These are phyloP conservation scores for Pseudolaguvia tuberculata DNA, from an alignment of 2,113 vertebrate species.

Conservation along the genomic window DNA sequence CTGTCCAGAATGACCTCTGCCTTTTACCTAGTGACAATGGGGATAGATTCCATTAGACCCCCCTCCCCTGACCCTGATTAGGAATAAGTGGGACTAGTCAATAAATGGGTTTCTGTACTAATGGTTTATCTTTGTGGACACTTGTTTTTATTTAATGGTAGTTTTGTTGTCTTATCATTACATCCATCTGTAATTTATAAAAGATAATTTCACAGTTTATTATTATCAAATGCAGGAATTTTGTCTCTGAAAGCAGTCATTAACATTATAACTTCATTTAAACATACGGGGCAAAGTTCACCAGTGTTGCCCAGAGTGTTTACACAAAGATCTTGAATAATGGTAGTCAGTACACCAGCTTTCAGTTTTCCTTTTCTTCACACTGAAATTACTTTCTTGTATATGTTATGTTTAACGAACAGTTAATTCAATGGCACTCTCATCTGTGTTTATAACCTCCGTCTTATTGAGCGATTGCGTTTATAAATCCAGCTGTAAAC, in stretches of 20 bases:
- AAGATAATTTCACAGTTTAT: not conserved
- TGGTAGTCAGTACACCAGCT: not conserved
- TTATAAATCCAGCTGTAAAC: constrained; percentile 44
- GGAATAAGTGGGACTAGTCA: no score
- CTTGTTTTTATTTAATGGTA: not conserved
- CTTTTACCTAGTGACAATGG: no score
- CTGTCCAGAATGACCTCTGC: no score
- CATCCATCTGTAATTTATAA: no score
- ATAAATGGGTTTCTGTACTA: no score
- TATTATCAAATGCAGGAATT: no score
- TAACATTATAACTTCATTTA: not conserved
- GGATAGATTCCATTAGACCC: no score
- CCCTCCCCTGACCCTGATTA: no score
- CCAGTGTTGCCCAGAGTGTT: not conserved
- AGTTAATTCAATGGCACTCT: not conserved
- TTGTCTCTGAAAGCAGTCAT: not conserved
- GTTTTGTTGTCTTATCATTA: not conserved
- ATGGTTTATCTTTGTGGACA: constrained; percentile 9
- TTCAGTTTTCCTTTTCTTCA: not conserved
- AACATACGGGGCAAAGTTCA: no score
- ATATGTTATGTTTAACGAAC: not conserved
- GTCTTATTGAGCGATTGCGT: not conserved
- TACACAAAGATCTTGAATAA: constrained; percentile 3
- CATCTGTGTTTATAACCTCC: not conserved
- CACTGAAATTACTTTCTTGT: not conserved